Percentiles rank a stretch among this genome's conserved stretches.
Conservation (phyloP, 92 coral and sea anemone genomes). For the Muricea muricata region DNA sequence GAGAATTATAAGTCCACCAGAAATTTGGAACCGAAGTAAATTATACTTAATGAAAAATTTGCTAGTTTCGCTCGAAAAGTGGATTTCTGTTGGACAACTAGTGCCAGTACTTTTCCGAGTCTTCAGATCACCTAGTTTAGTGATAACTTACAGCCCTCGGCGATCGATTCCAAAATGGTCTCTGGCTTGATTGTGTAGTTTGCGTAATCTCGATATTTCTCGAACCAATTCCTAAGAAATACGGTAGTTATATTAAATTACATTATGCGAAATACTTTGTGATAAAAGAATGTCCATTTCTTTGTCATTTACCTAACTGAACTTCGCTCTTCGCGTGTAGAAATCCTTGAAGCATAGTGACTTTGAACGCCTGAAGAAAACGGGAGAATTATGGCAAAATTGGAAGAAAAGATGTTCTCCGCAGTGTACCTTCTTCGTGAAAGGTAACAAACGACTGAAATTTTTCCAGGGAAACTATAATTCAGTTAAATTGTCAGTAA, state of each 20-base stretch:
- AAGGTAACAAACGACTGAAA: no score
- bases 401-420: no score
- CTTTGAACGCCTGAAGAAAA: constrained; percentile 30
- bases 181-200: constrained; percentile 17
- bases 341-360: constrained; percentile 37
- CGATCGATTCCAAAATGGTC: constrained; percentile 26
- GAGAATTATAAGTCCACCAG: no score
- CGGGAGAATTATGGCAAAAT: not conserved
- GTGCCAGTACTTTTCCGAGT: not conserved
- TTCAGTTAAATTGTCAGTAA: not conserved
- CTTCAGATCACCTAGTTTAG: not conserved
- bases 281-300: no score
- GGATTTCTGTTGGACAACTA: no score
- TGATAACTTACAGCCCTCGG: constrained; percentile 20
- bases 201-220: constrained; percentile 19
- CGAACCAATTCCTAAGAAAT: constrained; percentile 10
- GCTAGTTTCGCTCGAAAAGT: no score
- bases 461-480: not conserved
- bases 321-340: constrained; percentile 33
- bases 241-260: not conserved
- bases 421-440: no score
- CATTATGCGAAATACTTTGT: not conserved
- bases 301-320: constrained; percentile 16
- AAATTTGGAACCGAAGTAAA: no score
- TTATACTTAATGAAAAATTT: no score